These are phyloP conservation scores for Phymastichus coffea DNA, from an alignment of 1,140 invertebrate species.

Conservation along the genomic window DNA sequence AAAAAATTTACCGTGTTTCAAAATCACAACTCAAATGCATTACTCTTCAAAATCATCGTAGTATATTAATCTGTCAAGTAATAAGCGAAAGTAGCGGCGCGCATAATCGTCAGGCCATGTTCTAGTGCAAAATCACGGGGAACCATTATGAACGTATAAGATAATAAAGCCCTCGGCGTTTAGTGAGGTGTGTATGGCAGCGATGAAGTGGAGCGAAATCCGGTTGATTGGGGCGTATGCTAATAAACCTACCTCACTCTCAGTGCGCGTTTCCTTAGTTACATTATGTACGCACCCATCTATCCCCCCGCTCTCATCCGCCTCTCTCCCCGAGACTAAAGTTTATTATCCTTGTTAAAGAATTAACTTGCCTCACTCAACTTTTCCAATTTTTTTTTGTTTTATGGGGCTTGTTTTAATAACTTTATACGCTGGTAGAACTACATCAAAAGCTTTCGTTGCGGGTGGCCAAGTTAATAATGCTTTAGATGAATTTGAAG, in stretches of 20 bases:
- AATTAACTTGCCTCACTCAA: background rate
- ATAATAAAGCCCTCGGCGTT: slow-evolving; percentile 39
- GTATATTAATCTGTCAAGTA: no score
- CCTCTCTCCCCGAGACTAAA: slow-evolving; percentile 25
- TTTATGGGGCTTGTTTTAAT: no score
- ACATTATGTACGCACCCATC: slow-evolving; percentile 34
- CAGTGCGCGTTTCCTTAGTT: slow-evolving; percentile 43
- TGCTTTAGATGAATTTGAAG: no score
- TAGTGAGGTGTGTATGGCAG: slow-evolving; percentile 37
- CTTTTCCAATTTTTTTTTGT: slow-evolving; percentile 1
- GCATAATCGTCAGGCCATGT: no score
- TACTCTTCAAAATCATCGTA: no score
- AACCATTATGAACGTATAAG: slow-evolving; percentile 38
- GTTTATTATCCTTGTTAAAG: slow-evolving; percentile 20
- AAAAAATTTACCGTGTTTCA: no score
- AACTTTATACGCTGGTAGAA: no score
- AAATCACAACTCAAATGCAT: no score
- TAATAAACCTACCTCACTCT: slow-evolving; percentile 38
- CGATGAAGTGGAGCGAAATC: slow-evolving; percentile 41
- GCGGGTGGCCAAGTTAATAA: no score
- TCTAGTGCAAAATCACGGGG: no score
- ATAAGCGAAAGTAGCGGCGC: no score
- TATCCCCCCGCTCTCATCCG: background rate
- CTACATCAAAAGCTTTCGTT: no score
- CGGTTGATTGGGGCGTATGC: slow-evolving; percentile 37